A percentile compares a stretch with the other conserved stretches of the same genome.
These are phyloP conservation scores for Callyntrura sp. DNA, from an alignment of 2,888 invertebrate species.

Conservation along the genomic window DNA sequence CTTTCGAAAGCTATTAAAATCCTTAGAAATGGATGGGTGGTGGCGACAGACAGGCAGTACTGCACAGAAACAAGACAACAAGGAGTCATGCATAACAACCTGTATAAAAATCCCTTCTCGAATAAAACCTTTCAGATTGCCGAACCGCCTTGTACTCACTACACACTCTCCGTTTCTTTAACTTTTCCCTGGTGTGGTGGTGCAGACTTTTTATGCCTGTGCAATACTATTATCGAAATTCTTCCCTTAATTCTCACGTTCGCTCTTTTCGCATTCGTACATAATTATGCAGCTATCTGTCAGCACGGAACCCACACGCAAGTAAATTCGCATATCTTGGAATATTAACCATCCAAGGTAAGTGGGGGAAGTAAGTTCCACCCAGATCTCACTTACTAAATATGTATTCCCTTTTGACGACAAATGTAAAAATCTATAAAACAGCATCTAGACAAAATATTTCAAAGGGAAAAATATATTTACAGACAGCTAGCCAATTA, in stretches of 20 bases:
- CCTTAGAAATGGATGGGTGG: slow-evolving; percentile 79
- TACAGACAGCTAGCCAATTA: slow-evolving; percentile 30
- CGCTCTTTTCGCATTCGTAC: background rate
- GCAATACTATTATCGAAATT: too few relatives aligned
- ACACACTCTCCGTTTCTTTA: background rate
- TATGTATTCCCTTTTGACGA: too few relatives aligned
- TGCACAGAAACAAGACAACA: slow-evolving; percentile 19
- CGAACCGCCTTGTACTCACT: background rate
- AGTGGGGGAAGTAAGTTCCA: background rate
- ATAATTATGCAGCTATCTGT: background rate
- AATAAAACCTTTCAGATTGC: background rate
- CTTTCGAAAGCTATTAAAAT: slow-evolving; percentile 77
- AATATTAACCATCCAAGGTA: too few relatives aligned
- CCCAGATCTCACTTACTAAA: too few relatives aligned
- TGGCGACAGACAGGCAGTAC: slow-evolving; percentile 68
- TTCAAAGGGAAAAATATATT: background rate
- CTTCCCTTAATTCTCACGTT: background rate
- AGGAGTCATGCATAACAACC: background rate
- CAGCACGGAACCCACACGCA: too few relatives aligned
- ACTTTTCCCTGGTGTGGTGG: background rate
- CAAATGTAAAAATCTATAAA: background rate
- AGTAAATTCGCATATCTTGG: background rate
- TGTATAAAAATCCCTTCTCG: slow-evolving; percentile 3
- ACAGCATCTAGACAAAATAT: background rate
- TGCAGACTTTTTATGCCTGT: background rate